Evolutionary conservation across 2,888 invertebrate genomes (phyloP), one percentile per base, ranked within the genome.

Genomic region (Stictocephala bisonia): DNA sequence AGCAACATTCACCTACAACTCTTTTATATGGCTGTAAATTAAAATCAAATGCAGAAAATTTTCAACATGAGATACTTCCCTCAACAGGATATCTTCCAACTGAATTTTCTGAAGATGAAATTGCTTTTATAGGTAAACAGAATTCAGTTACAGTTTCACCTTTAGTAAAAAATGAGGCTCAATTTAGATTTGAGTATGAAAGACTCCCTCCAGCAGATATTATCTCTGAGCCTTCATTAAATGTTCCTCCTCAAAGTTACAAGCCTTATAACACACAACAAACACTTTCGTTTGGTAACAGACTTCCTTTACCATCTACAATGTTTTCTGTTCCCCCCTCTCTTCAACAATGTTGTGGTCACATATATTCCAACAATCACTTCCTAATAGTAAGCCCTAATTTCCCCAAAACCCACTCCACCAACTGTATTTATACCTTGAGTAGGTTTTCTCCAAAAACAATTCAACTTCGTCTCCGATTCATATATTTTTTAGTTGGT

Each of bases 381-480:
- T 71, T 71, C 29, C 70, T 71, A 22, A 40, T 71, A 26, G 44
- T 58, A 6, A 71, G 70, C 29, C 70, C 70, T 13, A 58, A 58
- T 7, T 71, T 71, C 18, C 70, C 70, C 9, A 56, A 40, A 58
- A 71, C 44, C 22, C 70, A 71, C 18, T 29, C 70, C 0, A 27
- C 70, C 9, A 44, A 71, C 9, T 71, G 70, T 15, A 41, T 71
- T 26, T 71, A 58, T 20, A 58, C 58, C 29, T 44, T 71, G 13
- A 56, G 41, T 18, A 71, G 58, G 20, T 44, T 58, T 26, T 58
- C 29, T 29, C 70, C 70, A 20, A 29, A 48, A 1, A 71, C 70
- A 9, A 27, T 31, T 27, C 70, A 71, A 29, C 20, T 71, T 11
- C 15, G 58, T 20, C 58, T 71, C 2, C 70, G 58, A 26, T 71